Evolutionary conservation across 2,797 vertebrate species (phyloP), one percentile per base, ranked within the genome.

Genomic region (Furcifer pardalis): DNA sequence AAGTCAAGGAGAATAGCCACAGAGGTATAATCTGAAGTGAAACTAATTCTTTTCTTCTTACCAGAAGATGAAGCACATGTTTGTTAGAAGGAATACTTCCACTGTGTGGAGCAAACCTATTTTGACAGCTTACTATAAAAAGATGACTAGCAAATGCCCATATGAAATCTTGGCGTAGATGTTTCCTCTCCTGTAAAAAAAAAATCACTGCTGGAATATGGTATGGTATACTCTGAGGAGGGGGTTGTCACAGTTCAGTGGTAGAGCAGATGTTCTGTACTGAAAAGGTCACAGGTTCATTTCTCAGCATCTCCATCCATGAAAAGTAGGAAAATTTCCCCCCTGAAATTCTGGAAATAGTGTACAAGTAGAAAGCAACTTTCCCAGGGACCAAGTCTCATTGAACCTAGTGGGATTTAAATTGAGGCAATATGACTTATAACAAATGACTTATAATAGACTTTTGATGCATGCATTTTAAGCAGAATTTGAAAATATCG

Each of bases 131-230:
- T 17, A 5, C 65, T 40, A 69, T 44, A 56, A 42, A 46, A 66
- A 66, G n/a, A 66, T 35, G 17, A 27, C 12, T 7, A 60, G 35
- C 35, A 25, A 10, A 60, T 37, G 52, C 13, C 75, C 60, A 23
- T 10, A 9, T 84, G 74, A 23, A 12, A 83, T 79, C 75, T 44
- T 42, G 56, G 35, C 30, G 35, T 75, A 62, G 69, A 84, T 82
- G 25, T 1, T 9, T 23, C 23, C 8, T 44, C 69, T 32, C 37
- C 37, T 25, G 4, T 25, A 23, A 23, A 72, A 62, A 62, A 49
- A 49, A 49, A 7, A 49, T 49, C 46, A n/a, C 13, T 49, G 4
- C 46, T 49, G 46, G 46, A 12, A 49, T 49, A 49, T 49, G 46
- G 4, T 49, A 49, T 8, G 7, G 46, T 49, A 49, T n/a, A n/a